A percentile compares a stretch with the other conserved stretches of the same genome.
Evolutionary conservation across 2,888 invertebrate species (phyloP).

Genomic region (Melikaiella ostensackeni): DNA sequence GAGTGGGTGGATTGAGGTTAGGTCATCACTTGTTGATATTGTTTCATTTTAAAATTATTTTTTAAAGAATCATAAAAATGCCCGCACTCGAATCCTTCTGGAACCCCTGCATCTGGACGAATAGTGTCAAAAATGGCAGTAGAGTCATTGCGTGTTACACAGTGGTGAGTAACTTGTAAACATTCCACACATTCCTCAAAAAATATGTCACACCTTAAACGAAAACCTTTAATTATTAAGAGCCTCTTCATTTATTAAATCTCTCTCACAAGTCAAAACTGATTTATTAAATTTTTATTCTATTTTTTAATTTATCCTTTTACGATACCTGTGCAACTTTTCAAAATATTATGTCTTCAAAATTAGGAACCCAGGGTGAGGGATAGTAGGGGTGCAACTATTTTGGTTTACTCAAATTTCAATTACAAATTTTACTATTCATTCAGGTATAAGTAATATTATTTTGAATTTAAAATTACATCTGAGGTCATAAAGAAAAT

Average conservation of each 20-base stretch:
- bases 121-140: conserved; percentile 86
- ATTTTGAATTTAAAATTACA: too few species aligned
- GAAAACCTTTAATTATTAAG: background rate
- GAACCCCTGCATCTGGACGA: conserved; percentile 93
- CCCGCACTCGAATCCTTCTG: conserved; percentile 88
- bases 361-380: too few species aligned
- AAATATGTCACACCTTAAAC: background rate
- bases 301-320: background rate
- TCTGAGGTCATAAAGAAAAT: background rate
- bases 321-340: background rate
- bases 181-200: background rate
- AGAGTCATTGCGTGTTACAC: conserved; percentile 90
- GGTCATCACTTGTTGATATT: conserved; percentile 16
- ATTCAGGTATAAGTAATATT: too few species aligned
- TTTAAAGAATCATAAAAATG: conserved; percentile 79
- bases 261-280: background rate
- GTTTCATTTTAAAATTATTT: conserved; percentile 6
- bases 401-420: too few species aligned
- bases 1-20: conserved; percentile 1
- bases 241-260: background rate
- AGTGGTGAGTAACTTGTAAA: conserved; percentile 75
- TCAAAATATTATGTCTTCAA: background rate
- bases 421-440: too few species aligned
- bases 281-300: background rate
- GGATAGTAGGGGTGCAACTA: too few species aligned